Base-by-base conservation (phyloP, 2,113 vertebrate genomes). In the Leptobrachium leishanense region DNA sequence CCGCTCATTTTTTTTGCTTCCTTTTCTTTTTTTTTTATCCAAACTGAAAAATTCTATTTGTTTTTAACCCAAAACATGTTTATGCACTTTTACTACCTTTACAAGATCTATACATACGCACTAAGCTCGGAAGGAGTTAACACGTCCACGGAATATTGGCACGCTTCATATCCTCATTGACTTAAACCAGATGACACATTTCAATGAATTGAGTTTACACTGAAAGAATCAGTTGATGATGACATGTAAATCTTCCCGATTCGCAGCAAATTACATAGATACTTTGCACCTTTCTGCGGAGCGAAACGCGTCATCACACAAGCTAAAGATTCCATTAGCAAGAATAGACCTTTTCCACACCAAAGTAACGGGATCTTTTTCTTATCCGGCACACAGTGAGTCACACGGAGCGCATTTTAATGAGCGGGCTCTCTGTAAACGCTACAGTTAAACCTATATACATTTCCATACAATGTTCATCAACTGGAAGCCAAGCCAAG, bases 401-500 rank as follows among this genome's bases (percentile, higher is more conserved):
- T 67, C 70, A 57, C 9, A 13, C 63, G 12, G 50, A 63, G 39
- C 43, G 68, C 55, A 72, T 74, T 66, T 39, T 68, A 74, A 39
- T 40, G 15, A 50, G 53, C 50, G 20, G 20, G 20, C 20, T 31
- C 20, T 31, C 20, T 31, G 20, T 2, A 4, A 31, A 11, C 50
- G 68, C 4, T 83, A 42, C 75, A 59, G 13, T 59, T 12, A 59
- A 13, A 12, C 55, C 6, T 3, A 10, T 2, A 59, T 59, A 12
- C 13, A 59, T 59, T 12, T 59, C 4, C 13, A 7, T 59, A 59
- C 13, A 59, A 15, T 39, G 70, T 64, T 53, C 40, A 3, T 72
- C 79, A 84, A 73, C 68, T 68, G 68, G 74, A 77, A 11, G 83
- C 2, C 0, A 44, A 66, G 84, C 82, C 76, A 75, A 82, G 77